Evolutionary conservation across 2,888 invertebrate species (phyloP).

Genomic region (Volucella bombylans): DNA sequence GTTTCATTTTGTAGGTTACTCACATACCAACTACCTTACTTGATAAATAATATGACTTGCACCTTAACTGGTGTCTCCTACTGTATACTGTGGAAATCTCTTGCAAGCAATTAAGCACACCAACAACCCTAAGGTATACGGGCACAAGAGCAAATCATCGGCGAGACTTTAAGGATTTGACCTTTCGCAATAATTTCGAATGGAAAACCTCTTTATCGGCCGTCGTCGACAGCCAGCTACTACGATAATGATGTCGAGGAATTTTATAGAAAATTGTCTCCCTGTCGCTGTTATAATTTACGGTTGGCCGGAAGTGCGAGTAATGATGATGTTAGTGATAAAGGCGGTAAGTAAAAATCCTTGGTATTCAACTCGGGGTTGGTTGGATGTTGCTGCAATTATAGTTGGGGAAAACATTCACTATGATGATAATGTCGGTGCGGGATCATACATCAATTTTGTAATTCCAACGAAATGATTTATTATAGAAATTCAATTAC

Average conservation of each 20-base stretch:
- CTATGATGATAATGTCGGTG: slow-evolving; percentile 1
- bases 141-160: slow-evolving; percentile 5
- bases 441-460: slow-evolving; percentile 12
- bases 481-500: slow-evolving; percentile 58
- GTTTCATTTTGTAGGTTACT: slow-evolving; percentile 16
- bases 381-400: not conserved
- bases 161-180: slow-evolving; percentile 13
- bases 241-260: slow-evolving; percentile 41
- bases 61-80: slow-evolving; percentile 10
- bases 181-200: slow-evolving; percentile 24
- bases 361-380: not conserved
- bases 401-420: not conserved
- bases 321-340: not conserved
- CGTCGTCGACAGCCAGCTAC: not conserved
- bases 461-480: slow-evolving; percentile 31
- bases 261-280: slow-evolving; percentile 58
- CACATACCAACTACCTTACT: not conserved
- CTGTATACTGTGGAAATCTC: slow-evolving; percentile 20
- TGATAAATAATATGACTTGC: slow-evolving; percentile 12
- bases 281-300: slow-evolving; percentile 49
- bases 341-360: slow-evolving; percentile 1
- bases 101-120: not conserved
- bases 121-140: not conserved
- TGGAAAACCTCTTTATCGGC: slow-evolving; percentile 1
- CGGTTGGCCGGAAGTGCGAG: not conserved